Conservation (phyloP, 35 echinoderm and acorn worm species). For the Apostichopus californicus region DNA sequence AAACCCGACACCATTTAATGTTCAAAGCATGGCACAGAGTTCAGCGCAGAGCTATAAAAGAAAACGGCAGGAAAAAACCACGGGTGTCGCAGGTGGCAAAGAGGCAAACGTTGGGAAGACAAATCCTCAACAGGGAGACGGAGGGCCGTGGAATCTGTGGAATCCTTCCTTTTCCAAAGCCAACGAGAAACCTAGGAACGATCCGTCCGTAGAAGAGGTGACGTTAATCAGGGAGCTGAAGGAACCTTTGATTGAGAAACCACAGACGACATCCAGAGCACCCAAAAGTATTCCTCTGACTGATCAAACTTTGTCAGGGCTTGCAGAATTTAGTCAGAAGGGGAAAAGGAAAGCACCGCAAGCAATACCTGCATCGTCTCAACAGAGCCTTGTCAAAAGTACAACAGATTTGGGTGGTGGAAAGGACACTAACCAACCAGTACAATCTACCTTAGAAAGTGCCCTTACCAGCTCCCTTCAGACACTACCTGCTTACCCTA, state of each 20-base stretch:
- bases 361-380: not conserved
- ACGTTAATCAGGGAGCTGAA: not conserved
- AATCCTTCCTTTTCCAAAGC: slow-evolving; percentile 52
- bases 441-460: slow-evolving; percentile 6
- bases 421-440: not conserved
- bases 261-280: not conserved
- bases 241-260: not conserved
- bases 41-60: slow-evolving; percentile 35
- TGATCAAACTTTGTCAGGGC: not conserved
- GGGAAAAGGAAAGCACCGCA: slow-evolving; percentile 2
- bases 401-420: not conserved
- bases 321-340: not conserved
- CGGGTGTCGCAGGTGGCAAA: not conserved
- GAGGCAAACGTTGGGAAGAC: not conserved
- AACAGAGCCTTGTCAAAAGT: not conserved
- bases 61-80: slow-evolving; percentile 3
- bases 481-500: slow-evolving; percentile 11
- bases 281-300: not conserved
- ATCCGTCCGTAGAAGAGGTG: not conserved
- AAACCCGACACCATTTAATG: slow-evolving; percentile 52
- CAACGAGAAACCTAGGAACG: slow-evolving; percentile 1
- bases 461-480: not conserved
- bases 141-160: slow-evolving; percentile 32
- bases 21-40: slow-evolving; percentile 63
- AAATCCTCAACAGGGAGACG: slow-evolving; percentile 1